Conservation (phyloP, 2,113 vertebrate genomes). For the Ptychochromis oligacanthus region DNA sequence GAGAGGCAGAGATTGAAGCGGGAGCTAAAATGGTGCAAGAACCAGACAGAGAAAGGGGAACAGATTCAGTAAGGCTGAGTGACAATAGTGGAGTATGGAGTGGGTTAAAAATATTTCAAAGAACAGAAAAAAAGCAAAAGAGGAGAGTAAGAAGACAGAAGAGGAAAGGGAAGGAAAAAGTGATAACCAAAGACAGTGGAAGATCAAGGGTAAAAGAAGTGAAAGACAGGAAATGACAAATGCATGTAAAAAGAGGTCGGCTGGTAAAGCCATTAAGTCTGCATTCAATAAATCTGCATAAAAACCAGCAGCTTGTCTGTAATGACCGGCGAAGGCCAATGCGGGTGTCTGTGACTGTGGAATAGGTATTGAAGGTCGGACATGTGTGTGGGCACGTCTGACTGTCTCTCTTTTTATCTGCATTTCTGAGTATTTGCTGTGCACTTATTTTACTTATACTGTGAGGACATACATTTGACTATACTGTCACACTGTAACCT, state of each 20-base stretch:
- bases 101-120: not conserved
- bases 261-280: constrained; percentile 73
- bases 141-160: not conserved
- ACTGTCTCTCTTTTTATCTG: constrained; percentile 28
- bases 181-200: constrained; percentile 30
- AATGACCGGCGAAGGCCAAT: constrained; percentile 51
- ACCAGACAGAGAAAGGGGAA: not conserved
- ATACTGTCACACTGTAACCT: not conserved
- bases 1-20: not conserved
- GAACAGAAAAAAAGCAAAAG: not conserved
- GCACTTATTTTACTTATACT: not conserved
- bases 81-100: constrained; percentile 1
- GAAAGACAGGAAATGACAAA: constrained; percentile 43
- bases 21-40: constrained; percentile 5
- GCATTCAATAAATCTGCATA: constrained; percentile 77
- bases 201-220: constrained; percentile 48
- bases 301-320: constrained; percentile 64
- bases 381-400: constrained; percentile 2
- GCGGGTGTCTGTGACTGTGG: constrained; percentile 18
- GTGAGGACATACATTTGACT: not conserved
- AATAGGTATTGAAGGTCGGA: constrained; percentile 27
- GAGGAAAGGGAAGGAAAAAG: not conserved
- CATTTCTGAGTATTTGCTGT: not conserved
- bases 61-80: not conserved
- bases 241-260: constrained; percentile 8